These are phyloP conservation scores for Charadrius vociferus DNA, from an alignment of 2,113 vertebrate genomes.

Conservation along the genomic window DNA sequence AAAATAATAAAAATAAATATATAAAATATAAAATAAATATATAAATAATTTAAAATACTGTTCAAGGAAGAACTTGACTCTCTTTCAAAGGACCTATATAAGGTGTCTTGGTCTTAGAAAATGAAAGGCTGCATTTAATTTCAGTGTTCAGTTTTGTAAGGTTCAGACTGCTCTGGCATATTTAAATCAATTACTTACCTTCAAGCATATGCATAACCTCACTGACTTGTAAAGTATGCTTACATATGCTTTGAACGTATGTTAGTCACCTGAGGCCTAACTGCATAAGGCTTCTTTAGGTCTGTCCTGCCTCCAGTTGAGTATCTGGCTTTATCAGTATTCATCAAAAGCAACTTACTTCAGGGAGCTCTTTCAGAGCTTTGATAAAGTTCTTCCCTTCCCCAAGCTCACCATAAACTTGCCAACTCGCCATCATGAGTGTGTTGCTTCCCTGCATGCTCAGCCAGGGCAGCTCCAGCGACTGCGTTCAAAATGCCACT, in stretches of 20 bases:
- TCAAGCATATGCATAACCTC: neutral
- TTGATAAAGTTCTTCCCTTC: neutral
- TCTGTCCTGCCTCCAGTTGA: neutral
- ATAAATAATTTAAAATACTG: neutral
- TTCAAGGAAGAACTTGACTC: neutral
- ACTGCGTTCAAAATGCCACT: neutral
- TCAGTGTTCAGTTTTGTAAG: neutral
- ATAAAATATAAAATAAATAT: too few relatives aligned
- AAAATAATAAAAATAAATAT: too few relatives aligned
- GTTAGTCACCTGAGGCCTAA: neutral
- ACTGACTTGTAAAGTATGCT: neutral
- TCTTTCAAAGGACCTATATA: neutral
- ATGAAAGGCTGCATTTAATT: constrained; percentile 5
- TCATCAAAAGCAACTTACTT: neutral
- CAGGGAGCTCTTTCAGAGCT: neutral
- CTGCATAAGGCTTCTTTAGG: neutral
- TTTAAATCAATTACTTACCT: neutral
- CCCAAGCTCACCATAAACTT: neutral
- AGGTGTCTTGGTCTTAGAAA: neutral
- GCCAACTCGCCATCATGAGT: neutral
- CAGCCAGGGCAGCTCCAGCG: neutral
- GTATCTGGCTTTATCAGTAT: neutral
- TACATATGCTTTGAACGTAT: neutral
- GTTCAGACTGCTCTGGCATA: neutral
- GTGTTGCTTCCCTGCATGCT: neutral